A percentile compares a stretch with the other conserved stretches of the same genome.
These are phyloP conservation scores for Drosophila auraria DNA, from an alignment of 1,140 invertebrate species.

Conservation along the genomic window DNA sequence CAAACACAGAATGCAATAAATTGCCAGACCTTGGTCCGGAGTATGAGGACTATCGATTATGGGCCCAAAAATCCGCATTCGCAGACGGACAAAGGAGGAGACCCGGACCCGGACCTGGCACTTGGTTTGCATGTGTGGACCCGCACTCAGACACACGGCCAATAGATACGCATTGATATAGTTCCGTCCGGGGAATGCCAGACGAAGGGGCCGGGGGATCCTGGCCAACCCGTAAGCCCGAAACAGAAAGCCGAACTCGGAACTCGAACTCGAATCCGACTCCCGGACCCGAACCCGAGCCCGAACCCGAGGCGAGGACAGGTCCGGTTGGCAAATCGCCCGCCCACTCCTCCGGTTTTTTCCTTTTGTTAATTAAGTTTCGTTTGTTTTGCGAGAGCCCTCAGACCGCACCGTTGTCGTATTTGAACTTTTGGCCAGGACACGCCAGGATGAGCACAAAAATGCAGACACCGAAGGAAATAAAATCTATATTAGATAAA, in stretches of 20 bases:
- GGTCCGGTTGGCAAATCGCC: constrained; percentile 6
- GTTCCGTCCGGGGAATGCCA: constrained; percentile 48
- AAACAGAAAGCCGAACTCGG: constrained; percentile 16
- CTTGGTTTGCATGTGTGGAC: constrained; percentile 29
- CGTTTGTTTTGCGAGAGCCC: constrained; percentile 61
- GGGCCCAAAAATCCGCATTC: constrained; percentile 56
- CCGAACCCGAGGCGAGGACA: not conserved
- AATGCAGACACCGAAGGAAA: constrained; percentile 11
- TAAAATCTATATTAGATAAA: no score
- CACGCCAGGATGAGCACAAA: constrained; percentile 31
- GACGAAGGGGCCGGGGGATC: constrained; percentile 40
- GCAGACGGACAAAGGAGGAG: constrained; percentile 43
- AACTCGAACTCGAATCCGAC: constrained; percentile 6
- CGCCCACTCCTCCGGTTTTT: constrained; percentile 16
- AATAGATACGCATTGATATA: constrained; percentile 82
- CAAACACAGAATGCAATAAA: constrained; percentile 83
- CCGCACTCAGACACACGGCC: constrained; percentile 22
- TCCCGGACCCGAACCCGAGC: constrained; percentile 2
- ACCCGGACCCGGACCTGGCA: not conserved
- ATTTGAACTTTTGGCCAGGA: constrained; percentile 56
- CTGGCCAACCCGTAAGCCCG: constrained; percentile 34
- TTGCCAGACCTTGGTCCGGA: constrained; percentile 21
- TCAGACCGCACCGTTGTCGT: constrained; percentile 54
- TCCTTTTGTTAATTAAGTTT: constrained; percentile 67
- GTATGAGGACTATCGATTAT: constrained; percentile 68